phyloP scores from a whole-genome alignment of 2,113 vertebrate genomes.

The Syrmaticus mikado region DNA sequence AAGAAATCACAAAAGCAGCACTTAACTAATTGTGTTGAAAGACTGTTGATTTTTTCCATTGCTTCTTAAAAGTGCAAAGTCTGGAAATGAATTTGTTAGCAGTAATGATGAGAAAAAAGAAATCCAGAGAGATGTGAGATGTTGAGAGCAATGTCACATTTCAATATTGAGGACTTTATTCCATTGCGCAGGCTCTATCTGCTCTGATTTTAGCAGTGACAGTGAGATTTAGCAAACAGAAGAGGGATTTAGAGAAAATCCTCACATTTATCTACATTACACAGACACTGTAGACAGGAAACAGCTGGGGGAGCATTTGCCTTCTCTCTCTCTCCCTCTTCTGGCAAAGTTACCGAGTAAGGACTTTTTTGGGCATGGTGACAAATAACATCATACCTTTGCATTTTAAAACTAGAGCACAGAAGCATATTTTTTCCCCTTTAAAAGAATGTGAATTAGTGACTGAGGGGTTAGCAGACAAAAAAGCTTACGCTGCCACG shows the following conservation, averaged over 20 bases:
- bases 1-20: conserved; percentile 98
- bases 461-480: conserved; percentile 74
- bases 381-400: conserved; percentile 99
- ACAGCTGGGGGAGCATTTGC: conserved; percentile 98
- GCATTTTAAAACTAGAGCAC: conserved; percentile 86
- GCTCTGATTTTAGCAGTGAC: conserved; percentile 94
- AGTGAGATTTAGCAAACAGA: conserved; percentile 99
- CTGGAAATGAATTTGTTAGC: conserved; percentile 97
- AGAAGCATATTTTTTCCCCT: conserved; percentile 80
- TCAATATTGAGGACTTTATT: conserved; percentile 99
- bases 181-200: conserved; percentile 98
- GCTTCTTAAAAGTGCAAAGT: conserved; percentile 93
- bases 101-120: conserved; percentile 97
- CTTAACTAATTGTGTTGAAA: conserved; percentile 91
- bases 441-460: conserved; percentile 82
- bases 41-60: conserved; percentile 94
- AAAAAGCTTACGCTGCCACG: conserved; percentile 63
- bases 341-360: conserved; percentile 99
- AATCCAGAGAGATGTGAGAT: conserved; percentile 94
- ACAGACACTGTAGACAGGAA: conserved; percentile 99
- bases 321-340: conserved; percentile 93
- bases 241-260: conserved; percentile 99
- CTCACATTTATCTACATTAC: conserved; percentile 99
- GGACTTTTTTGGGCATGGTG: conserved; percentile 96
- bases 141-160: conserved; percentile 98